Percentiles rank a stretch among this genome's conserved stretches.
Evolutionary conservation across 2,113 vertebrate genomes (phyloP).

Genomic region (Notiomystis cincta): DNA sequence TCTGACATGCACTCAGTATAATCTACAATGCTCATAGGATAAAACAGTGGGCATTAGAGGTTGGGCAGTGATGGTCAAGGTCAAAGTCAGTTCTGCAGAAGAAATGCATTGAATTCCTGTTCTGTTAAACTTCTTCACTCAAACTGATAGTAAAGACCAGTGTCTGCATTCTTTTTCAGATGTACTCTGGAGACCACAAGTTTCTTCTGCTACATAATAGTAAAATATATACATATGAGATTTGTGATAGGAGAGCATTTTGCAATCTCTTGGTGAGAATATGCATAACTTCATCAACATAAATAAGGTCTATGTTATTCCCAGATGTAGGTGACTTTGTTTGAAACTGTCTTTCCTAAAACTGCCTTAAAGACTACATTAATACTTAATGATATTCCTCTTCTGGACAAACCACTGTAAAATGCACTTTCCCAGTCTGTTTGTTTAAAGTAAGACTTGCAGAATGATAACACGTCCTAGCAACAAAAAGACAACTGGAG

Average conservation of each 20-base stretch:
- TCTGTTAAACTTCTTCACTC: background rate
- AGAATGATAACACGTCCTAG: background rate
- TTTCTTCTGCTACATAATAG: background rate
- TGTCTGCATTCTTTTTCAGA: background rate
- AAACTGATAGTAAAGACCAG: background rate
- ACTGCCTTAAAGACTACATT: background rate
- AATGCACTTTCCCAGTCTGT: background rate
- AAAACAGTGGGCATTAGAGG: background rate
- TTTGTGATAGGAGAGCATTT: background rate
- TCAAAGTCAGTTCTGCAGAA: background rate
- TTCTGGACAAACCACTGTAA: background rate
- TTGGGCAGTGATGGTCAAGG: background rate
- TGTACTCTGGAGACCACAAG: background rate
- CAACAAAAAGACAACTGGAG: background rate
- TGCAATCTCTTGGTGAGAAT: background rate
- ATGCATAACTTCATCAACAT: background rate
- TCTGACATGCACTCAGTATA: background rate
- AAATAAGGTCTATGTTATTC: background rate
- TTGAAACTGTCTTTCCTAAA: background rate
- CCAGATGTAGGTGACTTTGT: background rate
- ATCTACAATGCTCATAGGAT: background rate
- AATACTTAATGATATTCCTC: background rate
- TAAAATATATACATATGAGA: background rate
- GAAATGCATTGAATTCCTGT: background rate
- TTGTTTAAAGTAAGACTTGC: background rate